Conservation (phyloP, 2,797 vertebrate species). For the Heliangelus exortis region DNA sequence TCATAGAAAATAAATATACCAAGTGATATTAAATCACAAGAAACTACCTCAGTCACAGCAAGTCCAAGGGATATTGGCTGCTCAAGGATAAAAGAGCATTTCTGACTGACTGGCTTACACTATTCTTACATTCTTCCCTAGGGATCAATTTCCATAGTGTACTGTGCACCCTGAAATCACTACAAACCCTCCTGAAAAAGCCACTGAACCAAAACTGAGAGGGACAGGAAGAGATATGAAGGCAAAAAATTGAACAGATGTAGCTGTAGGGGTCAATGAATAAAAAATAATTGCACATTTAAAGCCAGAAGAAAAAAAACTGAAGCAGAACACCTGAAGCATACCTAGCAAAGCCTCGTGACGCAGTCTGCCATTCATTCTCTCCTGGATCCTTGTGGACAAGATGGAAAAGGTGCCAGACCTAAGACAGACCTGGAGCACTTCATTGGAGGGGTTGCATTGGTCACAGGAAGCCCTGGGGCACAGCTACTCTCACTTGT, state of each 20-base stretch:
- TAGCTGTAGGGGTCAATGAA: background rate
- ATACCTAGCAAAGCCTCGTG: background rate
- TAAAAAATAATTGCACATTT: background rate
- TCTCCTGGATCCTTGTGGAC: background rate
- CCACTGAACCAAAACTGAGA: background rate
- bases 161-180: background rate
- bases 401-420: background rate
- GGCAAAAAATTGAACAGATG: background rate
- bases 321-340: background rate
- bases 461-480: no score
- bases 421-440: background rate
- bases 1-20: background rate
- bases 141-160: background rate
- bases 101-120: background rate
- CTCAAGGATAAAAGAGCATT: background rate
- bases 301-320: background rate
- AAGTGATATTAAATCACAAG: background rate
- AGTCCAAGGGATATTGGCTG: background rate
- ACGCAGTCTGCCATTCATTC: background rate
- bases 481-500: rapidly evolving
- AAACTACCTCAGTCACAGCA: background rate
- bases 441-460: no score
- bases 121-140: background rate
- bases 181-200: background rate
- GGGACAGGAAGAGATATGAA: background rate